Evolutionary conservation across 2,113 vertebrate species (phyloP).

Genomic region (Oncorhynchus clarkii): DNA sequence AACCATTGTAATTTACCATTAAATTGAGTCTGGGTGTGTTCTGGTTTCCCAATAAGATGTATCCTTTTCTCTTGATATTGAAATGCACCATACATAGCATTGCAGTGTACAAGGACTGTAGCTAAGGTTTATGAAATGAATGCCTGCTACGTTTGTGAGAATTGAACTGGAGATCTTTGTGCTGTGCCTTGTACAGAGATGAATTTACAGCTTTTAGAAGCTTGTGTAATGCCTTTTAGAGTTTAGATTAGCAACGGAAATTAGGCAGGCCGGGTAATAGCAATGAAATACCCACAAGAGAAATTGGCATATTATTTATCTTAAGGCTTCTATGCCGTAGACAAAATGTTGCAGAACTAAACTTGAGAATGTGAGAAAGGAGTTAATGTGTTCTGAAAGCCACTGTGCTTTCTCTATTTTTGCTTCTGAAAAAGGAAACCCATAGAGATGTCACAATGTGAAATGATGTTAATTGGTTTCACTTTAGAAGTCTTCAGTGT

Average conservation of each 20-base stretch:
- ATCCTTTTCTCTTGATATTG: conserved; percentile 33
- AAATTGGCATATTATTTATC: neutral
- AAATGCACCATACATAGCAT: conserved; percentile 21
- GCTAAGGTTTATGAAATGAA: conserved; percentile 4
- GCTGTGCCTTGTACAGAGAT: neutral
- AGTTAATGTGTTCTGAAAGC: neutral
- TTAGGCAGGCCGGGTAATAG: neutral
- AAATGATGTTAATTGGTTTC: neutral
- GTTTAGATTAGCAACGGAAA: neutral
- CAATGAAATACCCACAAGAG: neutral
- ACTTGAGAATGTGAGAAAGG: neutral
- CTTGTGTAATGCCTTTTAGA: neutral
- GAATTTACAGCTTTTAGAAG: neutral
- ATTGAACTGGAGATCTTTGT: conserved; percentile 1
- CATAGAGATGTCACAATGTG: neutral
- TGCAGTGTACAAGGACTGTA: conserved; percentile 13
- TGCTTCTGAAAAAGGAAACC: neutral
- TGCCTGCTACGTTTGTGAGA: conserved; percentile 17
- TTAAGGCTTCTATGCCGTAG: neutral
- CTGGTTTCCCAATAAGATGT: conserved; percentile 32
- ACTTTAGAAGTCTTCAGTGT: neutral
- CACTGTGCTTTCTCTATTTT: neutral
- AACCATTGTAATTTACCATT: conserved; percentile 38
- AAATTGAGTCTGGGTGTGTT: conserved; percentile 55
- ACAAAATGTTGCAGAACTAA: neutral